Evolutionary conservation across 1,140 invertebrate genomes (phyloP).

Genomic region (Lethocerus indicus): DNA sequence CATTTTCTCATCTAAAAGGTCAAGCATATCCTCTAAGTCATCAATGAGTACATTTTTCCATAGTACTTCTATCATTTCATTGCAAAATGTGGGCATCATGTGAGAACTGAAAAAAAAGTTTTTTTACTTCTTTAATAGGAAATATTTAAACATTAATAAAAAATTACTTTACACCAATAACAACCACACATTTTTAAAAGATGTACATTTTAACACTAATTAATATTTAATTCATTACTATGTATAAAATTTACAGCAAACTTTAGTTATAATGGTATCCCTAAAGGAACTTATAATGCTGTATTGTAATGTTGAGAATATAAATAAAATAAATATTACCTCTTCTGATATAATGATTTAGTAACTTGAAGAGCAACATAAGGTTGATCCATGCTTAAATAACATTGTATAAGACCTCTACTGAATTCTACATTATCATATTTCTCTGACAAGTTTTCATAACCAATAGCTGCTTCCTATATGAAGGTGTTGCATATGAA

Average conservation of each 20-base stretch:
- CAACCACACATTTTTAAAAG: neutral
- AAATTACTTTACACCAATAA: neutral
- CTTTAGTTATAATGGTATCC: too few species aligned
- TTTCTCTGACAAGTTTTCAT: slow-evolving; percentile 47
- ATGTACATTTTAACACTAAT: too few species aligned
- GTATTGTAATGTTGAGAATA: too few species aligned
- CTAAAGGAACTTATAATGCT: neutral
- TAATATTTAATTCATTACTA: neutral
- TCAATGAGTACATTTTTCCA: slow-evolving; percentile 77
- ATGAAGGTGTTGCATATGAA: slow-evolving; percentile 3
- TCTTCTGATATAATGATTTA: slow-evolving; percentile 21
- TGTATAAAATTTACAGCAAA: neutral
- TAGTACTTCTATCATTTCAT: slow-evolving; percentile 63
- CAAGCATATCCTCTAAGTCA: slow-evolving; percentile 42
- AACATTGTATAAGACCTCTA: slow-evolving; percentile 52
- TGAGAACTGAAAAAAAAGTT: slow-evolving; percentile 23
- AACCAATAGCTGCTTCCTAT: slow-evolving; percentile 56
- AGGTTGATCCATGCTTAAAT: slow-evolving; percentile 54
- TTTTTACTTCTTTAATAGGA: too few species aligned
- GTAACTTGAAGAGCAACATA: slow-evolving; percentile 52
- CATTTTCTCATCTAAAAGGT: slow-evolving; percentile 27
- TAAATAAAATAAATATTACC: slow-evolving; percentile 1
- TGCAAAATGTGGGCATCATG: slow-evolving; percentile 29
- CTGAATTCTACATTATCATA: slow-evolving; percentile 22
- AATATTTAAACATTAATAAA: slow-evolving; percentile 20